Evolutionary conservation across 2,888 invertebrate species (phyloP), one percentile per base, ranked within the genome.

Genomic region (Tethea ocularis): DNA sequence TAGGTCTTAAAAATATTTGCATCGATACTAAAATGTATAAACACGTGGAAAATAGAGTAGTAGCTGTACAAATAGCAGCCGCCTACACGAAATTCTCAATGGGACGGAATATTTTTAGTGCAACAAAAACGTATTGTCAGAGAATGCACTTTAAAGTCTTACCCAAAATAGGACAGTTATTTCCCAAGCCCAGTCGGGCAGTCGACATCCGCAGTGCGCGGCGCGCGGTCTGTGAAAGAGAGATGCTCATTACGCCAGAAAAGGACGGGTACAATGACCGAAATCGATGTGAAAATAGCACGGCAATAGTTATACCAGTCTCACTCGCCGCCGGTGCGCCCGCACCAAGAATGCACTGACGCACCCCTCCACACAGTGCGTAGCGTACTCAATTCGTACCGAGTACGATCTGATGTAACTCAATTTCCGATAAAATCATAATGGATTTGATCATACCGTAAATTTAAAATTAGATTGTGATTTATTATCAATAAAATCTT

Each of bases 211-310:
- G 91, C 88, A 86, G 82, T 84, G 81, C 78, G 82, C 68, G 79
- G 60, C 73, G 60, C 73, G 66, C 67, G 66, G 69, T 62, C 60
- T 56, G 67, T 59, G 72, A 75, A 74, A 79, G 74, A 77, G 83
- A 82, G 81, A 68, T 72, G 17, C 71, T 77, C 79, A 82, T 78
- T 84, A 82, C 69, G 79, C 63, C 66, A 74, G 81, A 87, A 67
- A 77, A 78, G 74, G 86, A 87, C 62, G 67, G 77, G 69, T 69
- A 72, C 75, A 74, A 77, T 78, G 80, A 80, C 82, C 82, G 87
- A 89, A 88, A 92, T 92, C 92, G 86, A 92, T 92, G 89, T 83
- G 66, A 77, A 78, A 82, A 62, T 52, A 72, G 72, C 60, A 58
- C 51, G 26, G 69, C 17, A 51, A 26, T 54, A 73, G 51, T 58